Evolutionary conservation across 2,797 vertebrate genomes (phyloP).

Genomic region (Arctocebus calabarensis): DNA sequence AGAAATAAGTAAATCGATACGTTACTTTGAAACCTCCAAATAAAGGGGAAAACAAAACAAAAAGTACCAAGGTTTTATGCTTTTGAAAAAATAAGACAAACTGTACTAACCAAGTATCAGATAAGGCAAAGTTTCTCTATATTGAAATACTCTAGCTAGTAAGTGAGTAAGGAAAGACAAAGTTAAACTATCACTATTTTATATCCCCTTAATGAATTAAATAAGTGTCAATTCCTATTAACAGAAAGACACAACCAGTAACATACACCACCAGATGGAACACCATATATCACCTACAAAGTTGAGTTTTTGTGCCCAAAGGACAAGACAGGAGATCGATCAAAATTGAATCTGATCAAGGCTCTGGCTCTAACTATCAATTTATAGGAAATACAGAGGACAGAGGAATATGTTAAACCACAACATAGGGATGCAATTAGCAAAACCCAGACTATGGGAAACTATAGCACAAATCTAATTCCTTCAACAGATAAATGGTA

Average conservation of each 20-base stretch:
- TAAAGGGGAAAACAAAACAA: background rate
- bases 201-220: background rate
- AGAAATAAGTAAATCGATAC: background rate
- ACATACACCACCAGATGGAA: background rate
- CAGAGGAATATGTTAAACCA: background rate
- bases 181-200: conserved; percentile 2
- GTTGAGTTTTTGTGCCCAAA: conserved; percentile 5
- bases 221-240: background rate
- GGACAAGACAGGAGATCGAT: background rate
- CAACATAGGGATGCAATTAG: background rate
- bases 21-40: conserved; percentile 35
- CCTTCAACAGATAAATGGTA: conserved; percentile 27
- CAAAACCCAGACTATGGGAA: conserved; percentile 34
- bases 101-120: background rate
- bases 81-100: conserved; percentile 1
- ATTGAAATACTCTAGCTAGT: background rate
- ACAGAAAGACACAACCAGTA: background rate
- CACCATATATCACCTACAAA: background rate
- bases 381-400: background rate
- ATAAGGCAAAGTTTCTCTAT: conserved; percentile 18
- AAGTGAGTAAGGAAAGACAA: background rate
- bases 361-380: background rate
- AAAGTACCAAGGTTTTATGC: background rate
- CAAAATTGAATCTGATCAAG: conserved; percentile 21
- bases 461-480: background rate